Conservation (phyloP, 2,113 vertebrate species). For the Leuciscus idus region DNA sequence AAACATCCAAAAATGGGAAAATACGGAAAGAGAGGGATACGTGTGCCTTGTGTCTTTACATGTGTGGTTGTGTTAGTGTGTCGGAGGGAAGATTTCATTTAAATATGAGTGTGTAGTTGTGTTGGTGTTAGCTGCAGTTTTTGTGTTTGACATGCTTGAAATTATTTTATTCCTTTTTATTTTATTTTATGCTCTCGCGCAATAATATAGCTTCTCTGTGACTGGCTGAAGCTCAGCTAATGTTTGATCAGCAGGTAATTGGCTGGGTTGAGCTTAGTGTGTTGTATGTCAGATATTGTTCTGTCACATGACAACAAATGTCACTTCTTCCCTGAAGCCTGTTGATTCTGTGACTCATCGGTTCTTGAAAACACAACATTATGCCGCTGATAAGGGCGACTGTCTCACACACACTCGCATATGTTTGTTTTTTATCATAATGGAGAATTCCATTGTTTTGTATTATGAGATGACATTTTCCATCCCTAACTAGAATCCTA, state of each 20-base stretch:
- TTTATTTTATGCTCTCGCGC: not conserved
- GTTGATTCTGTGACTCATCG: constrained; percentile 49
- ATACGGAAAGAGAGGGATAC: constrained; percentile 17
- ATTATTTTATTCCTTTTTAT: not conserved
- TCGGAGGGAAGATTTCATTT: not conserved
- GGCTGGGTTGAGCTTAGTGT: not conserved
- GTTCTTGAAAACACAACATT: constrained; percentile 30
- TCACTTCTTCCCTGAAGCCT: constrained; percentile 39
- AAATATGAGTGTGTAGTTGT: not conserved
- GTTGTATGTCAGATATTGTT: constrained; percentile 32
- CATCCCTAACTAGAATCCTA: not conserved
- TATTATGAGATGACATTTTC: not conserved
- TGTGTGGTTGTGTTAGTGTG: constrained; percentile 10
- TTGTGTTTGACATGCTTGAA: not conserved
- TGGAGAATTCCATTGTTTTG: not conserved
- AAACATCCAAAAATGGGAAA: constrained; percentile 41
- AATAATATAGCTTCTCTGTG: constrained; percentile 16
- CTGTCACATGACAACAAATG: constrained; percentile 31
- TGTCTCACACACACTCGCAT: not conserved
- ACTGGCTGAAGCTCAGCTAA: constrained; percentile 35
- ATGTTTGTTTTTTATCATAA: not conserved
- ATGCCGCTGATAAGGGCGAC: constrained; percentile 28
- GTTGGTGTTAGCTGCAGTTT: not conserved
- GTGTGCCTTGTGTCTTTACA: not conserved
- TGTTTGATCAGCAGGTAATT: constrained; percentile 34